Evolutionary conservation across 2,113 vertebrate genomes (phyloP), one percentile per base, ranked within the genome.

Genomic region (Geococcyx californianus): DNA sequence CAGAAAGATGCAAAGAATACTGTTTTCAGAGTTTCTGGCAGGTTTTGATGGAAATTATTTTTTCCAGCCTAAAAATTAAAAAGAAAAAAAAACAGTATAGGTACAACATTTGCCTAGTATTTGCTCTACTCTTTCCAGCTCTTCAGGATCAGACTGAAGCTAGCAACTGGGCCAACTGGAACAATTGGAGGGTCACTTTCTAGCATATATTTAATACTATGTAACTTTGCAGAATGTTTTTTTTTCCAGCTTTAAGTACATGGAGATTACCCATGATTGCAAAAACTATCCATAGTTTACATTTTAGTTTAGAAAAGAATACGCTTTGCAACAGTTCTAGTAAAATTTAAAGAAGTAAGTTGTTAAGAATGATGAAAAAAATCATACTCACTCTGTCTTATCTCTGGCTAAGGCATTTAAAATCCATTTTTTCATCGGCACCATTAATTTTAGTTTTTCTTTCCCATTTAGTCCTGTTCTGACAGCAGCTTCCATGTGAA

Each of bases 191-290:
- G 28, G 13, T 47, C 8, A 18, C 47, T 25, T 67, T 66, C 69
- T 7, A 78, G 40, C 36, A 83, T 1, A 20, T 10, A 8, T n/a
- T 89, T 64, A 36, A 89, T 64, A 20, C 36, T 73, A 68, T 28
- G 69, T 16, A 84, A 34, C 47, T 54, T 51, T 25, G n/a, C 60
- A 58, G 8, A 33, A 59, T 16, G 7, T 6, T 38, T 42, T 67
- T 42, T 25, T 7, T n/a, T 34, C 16, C n/a, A 52, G 15, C 34
- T 34, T 68, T 58, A 72, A 75, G 40, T 31, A 34, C n/a, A 13
- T 1, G 0, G 15, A 66, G 34, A 55, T 4, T 13, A 69, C 19
- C 51, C 52, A 40, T 0, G 1, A 45, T 4, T 25, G 62, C 47
- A 45, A 78, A 24, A 94, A 67, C 25, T 56, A 73, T 34, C n/a